Evolutionary conservation across 2,888 invertebrate genomes (phyloP), one percentile per base, ranked within the genome.

Genomic region (Trissolcus brochymenae): DNA sequence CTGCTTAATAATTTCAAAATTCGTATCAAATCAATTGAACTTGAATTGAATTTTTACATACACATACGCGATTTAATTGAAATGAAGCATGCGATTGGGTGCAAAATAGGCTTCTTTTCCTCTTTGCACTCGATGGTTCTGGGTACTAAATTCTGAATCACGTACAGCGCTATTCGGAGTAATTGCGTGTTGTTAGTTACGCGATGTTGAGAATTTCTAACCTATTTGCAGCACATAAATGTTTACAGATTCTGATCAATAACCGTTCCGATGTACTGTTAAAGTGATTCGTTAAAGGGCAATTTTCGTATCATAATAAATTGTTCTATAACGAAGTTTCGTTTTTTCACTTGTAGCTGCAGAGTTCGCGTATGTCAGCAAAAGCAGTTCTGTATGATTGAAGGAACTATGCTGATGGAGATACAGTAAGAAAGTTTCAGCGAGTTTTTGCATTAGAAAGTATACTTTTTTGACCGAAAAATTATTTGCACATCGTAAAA

Each of bases 261-360:
- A 60, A 73, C 21, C 55, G 56, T 65, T 50, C 16, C 50, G 40
- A 56, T 66, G 55, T 60, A 66, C 66, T 73, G 73, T 66, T 73
- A 61, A 66, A 73, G 49, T 61, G 73, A 73, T 73, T 66, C 66
- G 51, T 74, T 72, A 65, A 59, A 54, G 25, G 16, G 53, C 59
- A 74, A 67, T 74, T 66, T 74, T 74, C 73, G 53, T 51, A 74
- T 61, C 55, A 35, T 51, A 74, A 67, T 67, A 61, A 74, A 74
- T 67, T 67, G 56, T 61, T 57, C 53, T 55, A 49, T 65, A 66
- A 55, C 65, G 60, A 73, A 65, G 49, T 61, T 19, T 13, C 29
- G 11, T 1, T 40, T 61, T 71, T 29, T 7, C 29, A 56, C 57
- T 65, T 29, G 50, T 11, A n/a, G 19, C 21, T 21, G 16, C 41